Evolutionary conservation across 2,888 invertebrate genomes (phyloP).

Genomic region (Empis stercorea): DNA sequence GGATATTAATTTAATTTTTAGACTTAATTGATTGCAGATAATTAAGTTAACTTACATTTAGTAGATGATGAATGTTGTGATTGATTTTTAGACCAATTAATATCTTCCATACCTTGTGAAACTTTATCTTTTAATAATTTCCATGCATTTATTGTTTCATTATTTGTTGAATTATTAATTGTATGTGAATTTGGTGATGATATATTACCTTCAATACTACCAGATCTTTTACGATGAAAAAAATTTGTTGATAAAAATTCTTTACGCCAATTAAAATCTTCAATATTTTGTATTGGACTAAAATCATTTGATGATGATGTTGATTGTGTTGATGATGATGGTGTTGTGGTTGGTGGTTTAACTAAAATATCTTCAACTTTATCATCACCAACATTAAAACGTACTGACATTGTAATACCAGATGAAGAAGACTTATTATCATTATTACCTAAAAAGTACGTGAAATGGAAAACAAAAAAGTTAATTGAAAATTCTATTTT

Average conservation of each 20-base stretch:
- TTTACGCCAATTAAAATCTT: slow-evolving; percentile 12
- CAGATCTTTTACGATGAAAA: slow-evolving; percentile 10
- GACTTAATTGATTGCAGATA: too few relatives aligned
- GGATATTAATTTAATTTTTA: too few relatives aligned
- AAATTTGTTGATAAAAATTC: slow-evolving; percentile 11
- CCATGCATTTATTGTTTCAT: slow-evolving; percentile 26
- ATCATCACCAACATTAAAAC: slow-evolving; percentile 14
- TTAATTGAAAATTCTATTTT: too few relatives aligned
- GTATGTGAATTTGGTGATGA: slow-evolving; percentile 22
- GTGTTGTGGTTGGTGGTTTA: background rate
- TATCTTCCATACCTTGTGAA: slow-evolving; percentile 34
- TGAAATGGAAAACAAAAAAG: too few relatives aligned
- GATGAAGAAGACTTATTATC: background rate
- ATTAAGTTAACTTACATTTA: slow-evolving; percentile 12
- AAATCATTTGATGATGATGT: slow-evolving; percentile 1
- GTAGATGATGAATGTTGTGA: background rate
- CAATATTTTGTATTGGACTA: slow-evolving; percentile 10
- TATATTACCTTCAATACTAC: background rate
- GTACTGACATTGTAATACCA: slow-evolving; percentile 12
- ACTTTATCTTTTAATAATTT: slow-evolving; percentile 35
- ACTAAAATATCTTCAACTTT: slow-evolving; percentile 12
- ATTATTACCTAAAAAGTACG: too few relatives aligned
- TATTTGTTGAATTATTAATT: slow-evolving; percentile 20
- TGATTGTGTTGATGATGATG: background rate
- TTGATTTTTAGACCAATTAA: slow-evolving; percentile 30